phyloP scores from a whole-genome alignment of 2,888 invertebrate genomes.

The Lymantria dispar region DNA sequence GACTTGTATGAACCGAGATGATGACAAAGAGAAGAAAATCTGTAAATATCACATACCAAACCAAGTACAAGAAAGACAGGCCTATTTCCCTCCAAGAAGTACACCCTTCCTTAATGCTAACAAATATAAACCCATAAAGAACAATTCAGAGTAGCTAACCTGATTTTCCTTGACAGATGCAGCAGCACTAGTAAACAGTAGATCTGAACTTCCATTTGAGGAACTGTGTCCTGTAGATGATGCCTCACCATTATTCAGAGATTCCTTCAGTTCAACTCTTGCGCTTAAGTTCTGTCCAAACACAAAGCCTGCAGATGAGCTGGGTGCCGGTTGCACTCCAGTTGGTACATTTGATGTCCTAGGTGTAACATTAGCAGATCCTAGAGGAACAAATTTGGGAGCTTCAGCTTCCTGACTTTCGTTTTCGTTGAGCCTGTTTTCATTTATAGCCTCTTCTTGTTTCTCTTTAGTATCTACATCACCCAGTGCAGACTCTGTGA shows the following conservation, averaged over 20 bases:
- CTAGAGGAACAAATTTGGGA: constrained; percentile 76
- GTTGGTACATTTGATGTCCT: constrained; percentile 76
- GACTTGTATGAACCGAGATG: too few species aligned
- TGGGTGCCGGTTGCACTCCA: constrained; percentile 53
- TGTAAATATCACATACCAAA: too few species aligned
- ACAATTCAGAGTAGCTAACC: constrained; percentile 34
- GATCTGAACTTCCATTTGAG: constrained; percentile 84
- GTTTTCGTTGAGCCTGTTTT: constrained; percentile 54
- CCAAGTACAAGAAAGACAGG: too few species aligned
- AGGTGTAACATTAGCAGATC: constrained; percentile 56
- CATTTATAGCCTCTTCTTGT: constrained; percentile 33
- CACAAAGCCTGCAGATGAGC: constrained; percentile 86
- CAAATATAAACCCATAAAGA: neutral
- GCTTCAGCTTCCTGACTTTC: constrained; percentile 54
- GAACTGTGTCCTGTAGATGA: constrained; percentile 61
- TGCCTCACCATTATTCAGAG: constrained; percentile 76
- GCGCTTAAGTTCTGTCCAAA: constrained; percentile 96
- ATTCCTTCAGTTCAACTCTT: constrained; percentile 86
- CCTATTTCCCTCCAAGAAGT: too few species aligned
- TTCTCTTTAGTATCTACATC: constrained; percentile 45
- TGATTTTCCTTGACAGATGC: constrained; percentile 78
- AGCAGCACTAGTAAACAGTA: constrained; percentile 89
- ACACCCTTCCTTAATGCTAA: too few species aligned
- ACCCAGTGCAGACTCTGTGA: constrained; percentile 36
- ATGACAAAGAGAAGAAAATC: too few species aligned